phyloP scores from a whole-genome alignment of 1,140 invertebrate species.

The Asobara japonica region DNA sequence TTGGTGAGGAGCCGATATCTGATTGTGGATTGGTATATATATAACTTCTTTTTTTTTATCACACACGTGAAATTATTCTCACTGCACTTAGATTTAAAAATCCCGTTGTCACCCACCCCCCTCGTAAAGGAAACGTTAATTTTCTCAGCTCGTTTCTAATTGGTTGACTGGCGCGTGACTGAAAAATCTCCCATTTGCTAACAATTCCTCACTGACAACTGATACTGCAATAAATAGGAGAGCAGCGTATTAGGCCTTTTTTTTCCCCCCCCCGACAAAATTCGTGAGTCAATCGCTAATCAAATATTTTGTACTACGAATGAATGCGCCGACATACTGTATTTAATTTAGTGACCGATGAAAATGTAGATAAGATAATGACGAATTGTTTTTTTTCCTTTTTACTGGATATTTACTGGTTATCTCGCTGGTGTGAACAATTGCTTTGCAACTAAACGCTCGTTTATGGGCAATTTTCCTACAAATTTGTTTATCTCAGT shows the following conservation, averaged over 20 bases:
- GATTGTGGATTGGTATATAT: slow-evolving; percentile 41
- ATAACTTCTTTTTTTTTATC: slow-evolving; percentile 30
- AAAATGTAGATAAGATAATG: neutral
- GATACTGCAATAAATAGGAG: slow-evolving; percentile 12
- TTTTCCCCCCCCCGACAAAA: neutral
- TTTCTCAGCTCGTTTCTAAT: slow-evolving; percentile 7
- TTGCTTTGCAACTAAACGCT: too few relatives aligned
- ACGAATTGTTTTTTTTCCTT: neutral
- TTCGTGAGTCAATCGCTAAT: neutral
- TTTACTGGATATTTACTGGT: too few relatives aligned
- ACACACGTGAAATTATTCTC: slow-evolving; percentile 19
- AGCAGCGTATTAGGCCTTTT: neutral
- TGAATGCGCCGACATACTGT: neutral
- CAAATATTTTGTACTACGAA: neutral
- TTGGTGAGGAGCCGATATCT: slow-evolving; percentile 51
- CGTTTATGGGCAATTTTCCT: too few relatives aligned
- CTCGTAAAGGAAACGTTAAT: neutral
- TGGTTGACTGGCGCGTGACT: neutral
- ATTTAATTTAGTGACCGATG: neutral
- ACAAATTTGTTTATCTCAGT: too few relatives aligned
- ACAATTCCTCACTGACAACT: neutral
- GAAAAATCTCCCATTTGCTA: neutral
- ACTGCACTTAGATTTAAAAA: neutral
- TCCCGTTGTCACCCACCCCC: neutral
- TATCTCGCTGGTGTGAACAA: too few relatives aligned